phyloP scores from a whole-genome alignment of 2,888 invertebrate genomes.

The Tigriopus californicus region DNA sequence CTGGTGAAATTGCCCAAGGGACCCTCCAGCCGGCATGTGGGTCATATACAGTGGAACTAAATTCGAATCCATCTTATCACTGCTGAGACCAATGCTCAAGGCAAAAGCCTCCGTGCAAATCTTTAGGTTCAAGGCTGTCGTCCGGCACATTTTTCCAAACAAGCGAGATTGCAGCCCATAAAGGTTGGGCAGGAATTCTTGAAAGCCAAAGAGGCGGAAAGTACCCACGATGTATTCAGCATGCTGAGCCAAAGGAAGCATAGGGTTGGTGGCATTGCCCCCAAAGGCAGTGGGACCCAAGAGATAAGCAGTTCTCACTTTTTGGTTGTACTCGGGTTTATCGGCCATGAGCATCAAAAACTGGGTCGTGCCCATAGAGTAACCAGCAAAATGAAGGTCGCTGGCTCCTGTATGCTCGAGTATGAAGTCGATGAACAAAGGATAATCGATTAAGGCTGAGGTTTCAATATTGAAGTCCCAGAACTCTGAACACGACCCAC shows the following conservation, averaged over 20 bases:
- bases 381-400: slow-evolving; percentile 28
- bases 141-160: not conserved
- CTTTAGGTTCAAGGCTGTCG: not conserved
- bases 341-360: slow-evolving; percentile 25
- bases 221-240: slow-evolving; percentile 26
- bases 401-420: slow-evolving; percentile 21
- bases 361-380: slow-evolving; percentile 29
- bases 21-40: not conserved
- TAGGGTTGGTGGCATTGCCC: slow-evolving; percentile 24
- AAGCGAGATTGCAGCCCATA: not conserved
- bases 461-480: slow-evolving; percentile 24
- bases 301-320: slow-evolving; percentile 22
- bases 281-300: slow-evolving; percentile 24
- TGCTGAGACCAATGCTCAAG: not conserved
- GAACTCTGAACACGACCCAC: slow-evolving; percentile 8
- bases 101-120: not conserved
- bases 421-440: slow-evolving; percentile 27
- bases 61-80: not conserved
- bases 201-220: not conserved
- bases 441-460: slow-evolving; percentile 28
- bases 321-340: slow-evolving; percentile 21
- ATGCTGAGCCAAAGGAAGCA: slow-evolving; percentile 25
- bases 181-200: not conserved
- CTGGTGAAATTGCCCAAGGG: not conserved
- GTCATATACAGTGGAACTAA: not conserved